Evolutionary conservation across 2,797 vertebrate species (phyloP).

Genomic region (Microcaecilia unicolor): DNA sequence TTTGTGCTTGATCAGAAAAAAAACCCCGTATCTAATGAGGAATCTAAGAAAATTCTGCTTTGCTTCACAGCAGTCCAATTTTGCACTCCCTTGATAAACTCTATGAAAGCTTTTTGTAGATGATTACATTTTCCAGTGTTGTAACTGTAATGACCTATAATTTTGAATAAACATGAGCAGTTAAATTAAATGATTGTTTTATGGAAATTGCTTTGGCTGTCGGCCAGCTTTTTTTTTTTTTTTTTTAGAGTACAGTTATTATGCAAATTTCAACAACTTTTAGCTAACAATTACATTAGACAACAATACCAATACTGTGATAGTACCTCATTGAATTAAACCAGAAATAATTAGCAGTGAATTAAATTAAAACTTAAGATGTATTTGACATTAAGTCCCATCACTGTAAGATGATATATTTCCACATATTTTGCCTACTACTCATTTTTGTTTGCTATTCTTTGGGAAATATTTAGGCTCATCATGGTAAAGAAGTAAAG

Average conservation of each 20-base stretch:
- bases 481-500: no score
- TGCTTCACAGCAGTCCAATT: background rate
- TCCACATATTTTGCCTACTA: background rate
- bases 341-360: background rate
- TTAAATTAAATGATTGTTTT: conserved; percentile 25
- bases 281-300: conserved; percentile 14
- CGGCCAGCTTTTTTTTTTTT: no score
- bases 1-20: no score
- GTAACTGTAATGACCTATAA: conserved; percentile 2
- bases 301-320: background rate
- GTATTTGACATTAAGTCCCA: background rate
- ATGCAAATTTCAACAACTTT: conserved; percentile 22
- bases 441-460: background rate
- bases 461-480: rapidly evolving
- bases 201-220: conserved; percentile 17
- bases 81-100: background rate
- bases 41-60: background rate
- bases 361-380: background rate
- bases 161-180: conserved; percentile 32
- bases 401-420: background rate
- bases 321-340: conserved; percentile 1
- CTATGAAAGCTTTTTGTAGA: conserved; percentile 11
- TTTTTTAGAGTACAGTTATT: conserved; percentile 10
- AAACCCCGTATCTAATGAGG: conserved; percentile 4
- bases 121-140: background rate